Base-by-base conservation (phyloP, 2,113 vertebrate genomes). In the Galemys pyrenaicus region DNA sequence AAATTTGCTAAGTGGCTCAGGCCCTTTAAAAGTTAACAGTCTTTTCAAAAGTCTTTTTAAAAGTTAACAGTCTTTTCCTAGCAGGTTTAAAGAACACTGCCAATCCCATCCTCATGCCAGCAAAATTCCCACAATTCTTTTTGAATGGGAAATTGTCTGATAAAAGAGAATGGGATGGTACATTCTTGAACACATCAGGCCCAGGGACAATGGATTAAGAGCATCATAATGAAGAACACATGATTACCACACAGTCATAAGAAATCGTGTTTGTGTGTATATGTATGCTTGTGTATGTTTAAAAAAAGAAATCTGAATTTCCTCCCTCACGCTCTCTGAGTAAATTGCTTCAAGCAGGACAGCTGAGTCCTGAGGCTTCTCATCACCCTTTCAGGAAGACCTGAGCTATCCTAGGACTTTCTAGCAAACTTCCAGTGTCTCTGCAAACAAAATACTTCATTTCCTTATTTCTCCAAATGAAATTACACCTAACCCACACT, bases 361-460 rank as follows among this genome's bases (percentile, higher is more conserved):
- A 94, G n/a, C 87, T 41, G 19, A 51, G 67, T 39, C 65, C 92
- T 89, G 71, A 73, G 44, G 24, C 80, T 78, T 93, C 94, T 91
- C 94, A 58, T 39, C 30, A 81, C 78, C 79, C 82, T 94, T 95
- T 41, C 74, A 94, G 89, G 54, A 91, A 84, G 56, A 70, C 60
- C 93, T 81, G n/a, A 93, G 87, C 89, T 86, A 97, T 73, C 83
- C 83, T 77, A 82, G 93, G 35, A 78, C 46, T 73, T 85, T 93
- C 84, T 35, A 81, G 74, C 77, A 94, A 95, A 94, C 60, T 93
- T 87, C 78, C 9, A 67, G 70, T 46, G 56, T 89, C 94, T 94
- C 74, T 95, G 89, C 92, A 56, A 56, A 82, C 71, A 93, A 95
- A 73, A 19, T 77, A 92, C 22, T 39, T 83, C 37, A 32, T 65